Evolutionary conservation across 2,888 invertebrate species (phyloP).

Genomic region (Fragum fragum): DNA sequence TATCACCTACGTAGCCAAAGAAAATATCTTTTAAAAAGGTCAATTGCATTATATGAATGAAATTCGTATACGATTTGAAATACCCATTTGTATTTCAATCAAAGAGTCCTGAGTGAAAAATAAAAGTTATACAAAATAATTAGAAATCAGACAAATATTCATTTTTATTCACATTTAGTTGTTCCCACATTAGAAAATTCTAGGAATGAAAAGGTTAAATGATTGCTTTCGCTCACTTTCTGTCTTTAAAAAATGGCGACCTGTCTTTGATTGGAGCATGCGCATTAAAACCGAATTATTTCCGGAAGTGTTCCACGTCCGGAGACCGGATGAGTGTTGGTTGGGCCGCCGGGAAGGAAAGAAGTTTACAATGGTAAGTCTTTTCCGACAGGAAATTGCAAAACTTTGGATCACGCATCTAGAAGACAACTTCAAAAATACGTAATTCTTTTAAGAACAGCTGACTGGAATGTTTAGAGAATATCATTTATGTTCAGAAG

Average conservation of each 20-base stretch:
- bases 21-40: too few relatives aligned
- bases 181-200: too few relatives aligned
- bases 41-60: too few relatives aligned
- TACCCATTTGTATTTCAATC: too few relatives aligned
- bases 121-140: too few relatives aligned
- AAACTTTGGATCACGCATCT: constrained; percentile 26
- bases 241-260: constrained; percentile 13
- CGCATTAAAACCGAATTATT: constrained; percentile 16
- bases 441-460: background rate
- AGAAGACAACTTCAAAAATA: constrained; percentile 11
- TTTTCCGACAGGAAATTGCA: constrained; percentile 54
- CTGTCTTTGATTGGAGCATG: constrained; percentile 21
- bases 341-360: constrained; percentile 33
- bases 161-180: too few relatives aligned
- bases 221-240: constrained; percentile 8
- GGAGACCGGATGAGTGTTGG: constrained; percentile 37
- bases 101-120: too few relatives aligned
- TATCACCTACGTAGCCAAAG: too few relatives aligned
- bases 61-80: too few relatives aligned
- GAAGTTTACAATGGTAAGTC: constrained; percentile 50
- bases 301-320: constrained; percentile 27
- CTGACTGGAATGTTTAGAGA: too few relatives aligned
- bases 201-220: background rate
- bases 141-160: too few relatives aligned
- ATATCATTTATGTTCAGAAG: too few relatives aligned